Percentiles rank a stretch among this genome's conserved stretches.
Evolutionary conservation across 2,888 invertebrate genomes (phyloP).

Genomic region (Drosophila suboccidentalis): DNA sequence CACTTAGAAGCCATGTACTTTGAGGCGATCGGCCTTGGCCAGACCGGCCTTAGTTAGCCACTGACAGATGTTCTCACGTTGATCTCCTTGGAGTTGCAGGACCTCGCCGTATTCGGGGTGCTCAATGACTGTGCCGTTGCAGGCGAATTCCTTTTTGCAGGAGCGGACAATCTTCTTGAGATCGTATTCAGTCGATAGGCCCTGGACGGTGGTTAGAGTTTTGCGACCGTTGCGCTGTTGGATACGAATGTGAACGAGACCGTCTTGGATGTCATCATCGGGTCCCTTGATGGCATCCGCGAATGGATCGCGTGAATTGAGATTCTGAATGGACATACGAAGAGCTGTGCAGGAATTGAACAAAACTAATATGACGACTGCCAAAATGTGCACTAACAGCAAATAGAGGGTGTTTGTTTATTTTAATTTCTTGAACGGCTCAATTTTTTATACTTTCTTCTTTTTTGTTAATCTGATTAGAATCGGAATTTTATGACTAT

Average conservation of each 20-base stretch:
- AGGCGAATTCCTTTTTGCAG: conserved; percentile 99
- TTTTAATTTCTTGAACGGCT: conserved; percentile 23
- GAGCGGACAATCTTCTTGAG: conserved; percentile 99
- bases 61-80: conserved; percentile 99
- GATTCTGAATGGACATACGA: conserved; percentile 99
- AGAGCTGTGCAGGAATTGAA: conserved; percentile 76
- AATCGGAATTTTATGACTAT: conserved; percentile 44
- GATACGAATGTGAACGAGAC: conserved; percentile 99
- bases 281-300: conserved; percentile 99
- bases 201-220: conserved; percentile 99
- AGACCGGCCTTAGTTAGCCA: conserved; percentile 99
- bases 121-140: conserved; percentile 99
- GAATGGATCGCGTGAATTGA: conserved; percentile 99
- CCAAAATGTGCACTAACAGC: conserved; percentile 18
- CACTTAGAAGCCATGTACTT: conserved; percentile 96
- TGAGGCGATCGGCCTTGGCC: conserved; percentile 98
- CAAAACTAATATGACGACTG: conserved; percentile 6
- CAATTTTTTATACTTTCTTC: conserved; percentile 34
- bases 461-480: conserved; percentile 19
- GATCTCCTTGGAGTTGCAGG: conserved; percentile 99
- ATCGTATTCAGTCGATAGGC: conserved; percentile 98
- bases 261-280: conserved; percentile 99
- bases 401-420: neutral
- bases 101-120: conserved; percentile 99
- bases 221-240: conserved; percentile 99